Conservation (phyloP, 2,797 vertebrate species). For the Rhinatrema bivittatum region DNA sequence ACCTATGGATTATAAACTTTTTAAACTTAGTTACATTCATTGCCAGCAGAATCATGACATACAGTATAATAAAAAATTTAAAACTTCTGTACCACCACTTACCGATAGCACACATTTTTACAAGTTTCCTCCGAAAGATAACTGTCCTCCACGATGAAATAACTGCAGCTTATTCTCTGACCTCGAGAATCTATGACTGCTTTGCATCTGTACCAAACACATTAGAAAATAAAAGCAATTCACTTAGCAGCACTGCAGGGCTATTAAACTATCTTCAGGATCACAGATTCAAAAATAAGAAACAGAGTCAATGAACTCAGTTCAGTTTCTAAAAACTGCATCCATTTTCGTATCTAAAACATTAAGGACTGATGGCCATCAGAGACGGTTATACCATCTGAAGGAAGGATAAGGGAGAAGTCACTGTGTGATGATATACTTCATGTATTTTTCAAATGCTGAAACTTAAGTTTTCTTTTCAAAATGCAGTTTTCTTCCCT, state of each 20-base stretch:
- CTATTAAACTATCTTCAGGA: accelerated
- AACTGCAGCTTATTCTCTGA: conserved; percentile 78
- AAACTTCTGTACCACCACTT: conserved; percentile 9
- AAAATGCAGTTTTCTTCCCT: too few species aligned
- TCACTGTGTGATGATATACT: too few species aligned
- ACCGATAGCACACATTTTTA: conserved; percentile 52
- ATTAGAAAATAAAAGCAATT: not conserved
- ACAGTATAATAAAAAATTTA: too few species aligned
- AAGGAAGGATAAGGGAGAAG: too few species aligned
- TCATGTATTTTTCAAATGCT: too few species aligned
- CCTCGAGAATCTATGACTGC: conserved; percentile 82
- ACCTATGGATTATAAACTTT: not conserved
- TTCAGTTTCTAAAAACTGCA: too few species aligned
- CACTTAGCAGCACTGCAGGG: too few species aligned
- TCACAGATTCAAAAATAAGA: not conserved
- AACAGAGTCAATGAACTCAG: not conserved
- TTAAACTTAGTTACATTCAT: not conserved
- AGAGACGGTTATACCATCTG: too few species aligned
- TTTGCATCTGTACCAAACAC: conserved; percentile 66
- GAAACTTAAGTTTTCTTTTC: too few species aligned
- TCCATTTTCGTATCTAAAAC: too few species aligned
- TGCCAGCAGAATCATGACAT: too few species aligned
- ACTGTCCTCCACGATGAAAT: conserved; percentile 78
- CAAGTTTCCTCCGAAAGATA: conserved; percentile 56
- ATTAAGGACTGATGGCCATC: too few species aligned